Conservation (phyloP, 2,797 vertebrate genomes). For the Botia kubotai region DNA sequence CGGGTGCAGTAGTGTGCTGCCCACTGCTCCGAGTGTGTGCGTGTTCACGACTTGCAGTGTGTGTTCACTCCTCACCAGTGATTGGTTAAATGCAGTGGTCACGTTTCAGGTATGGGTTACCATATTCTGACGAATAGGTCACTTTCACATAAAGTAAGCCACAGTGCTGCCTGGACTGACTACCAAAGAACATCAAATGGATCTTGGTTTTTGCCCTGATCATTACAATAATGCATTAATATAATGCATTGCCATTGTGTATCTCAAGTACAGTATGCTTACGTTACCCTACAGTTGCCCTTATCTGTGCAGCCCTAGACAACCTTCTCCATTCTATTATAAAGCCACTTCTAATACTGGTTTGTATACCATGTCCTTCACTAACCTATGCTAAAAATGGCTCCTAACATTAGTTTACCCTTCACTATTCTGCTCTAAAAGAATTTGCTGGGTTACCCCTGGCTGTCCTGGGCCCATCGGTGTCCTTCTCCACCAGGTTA, state of each 20-base stretch:
- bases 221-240: conserved; percentile 24
- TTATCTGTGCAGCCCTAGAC: conserved; percentile 1
- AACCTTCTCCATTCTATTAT: conserved; percentile 16
- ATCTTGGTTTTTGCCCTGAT: conserved; percentile 2
- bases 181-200: neutral
- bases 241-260: conserved; percentile 4
- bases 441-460: conserved; percentile 31
- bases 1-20: too few relatives aligned
- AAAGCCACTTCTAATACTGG: conserved; percentile 30
- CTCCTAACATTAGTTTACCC: conserved; percentile 46
- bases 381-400: conserved; percentile 51
- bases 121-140: too few relatives aligned
- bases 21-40: too few relatives aligned
- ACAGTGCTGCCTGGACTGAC: conserved; percentile 14
- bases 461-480: conserved; percentile 39
- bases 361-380: conserved; percentile 50
- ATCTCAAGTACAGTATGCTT: neutral
- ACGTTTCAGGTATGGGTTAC: too few relatives aligned
- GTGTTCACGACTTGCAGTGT: too few relatives aligned
- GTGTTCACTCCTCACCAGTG: too few relatives aligned
- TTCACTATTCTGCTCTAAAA: conserved; percentile 41
- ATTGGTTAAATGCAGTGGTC: too few relatives aligned
- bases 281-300: neutral
- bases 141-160: neutral
- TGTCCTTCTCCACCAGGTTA: conserved; percentile 44